Percentiles rank a stretch among this genome's conserved stretches.
Conservation (phyloP, 2,113 vertebrate species). For the Perca fluviatilis region DNA sequence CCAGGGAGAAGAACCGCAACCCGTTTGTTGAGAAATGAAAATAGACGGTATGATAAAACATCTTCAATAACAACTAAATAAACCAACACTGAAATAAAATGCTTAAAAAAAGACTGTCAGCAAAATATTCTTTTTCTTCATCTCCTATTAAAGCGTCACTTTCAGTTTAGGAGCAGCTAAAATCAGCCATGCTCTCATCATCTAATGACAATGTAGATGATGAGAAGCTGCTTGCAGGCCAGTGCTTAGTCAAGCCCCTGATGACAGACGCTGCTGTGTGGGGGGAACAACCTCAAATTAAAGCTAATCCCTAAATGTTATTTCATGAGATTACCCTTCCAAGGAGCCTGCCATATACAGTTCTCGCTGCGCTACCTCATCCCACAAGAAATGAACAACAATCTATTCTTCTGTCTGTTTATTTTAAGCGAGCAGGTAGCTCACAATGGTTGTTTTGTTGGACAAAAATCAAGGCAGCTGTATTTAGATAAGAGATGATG, state of each 20-base stretch:
- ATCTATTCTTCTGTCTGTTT: constrained; percentile 39
- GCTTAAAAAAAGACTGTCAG: too few relatives aligned
- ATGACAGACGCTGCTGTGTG: constrained; percentile 61
- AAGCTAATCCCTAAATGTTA: constrained; percentile 67
- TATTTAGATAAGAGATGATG: constrained; percentile 35
- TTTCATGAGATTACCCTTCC: constrained; percentile 53
- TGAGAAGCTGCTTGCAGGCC: constrained; percentile 43
- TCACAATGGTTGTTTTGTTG: constrained; percentile 57
- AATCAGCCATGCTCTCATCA: constrained; percentile 45
- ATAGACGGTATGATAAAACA: background rate
- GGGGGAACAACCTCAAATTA: constrained; percentile 64
- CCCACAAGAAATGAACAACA: constrained; percentile 41
- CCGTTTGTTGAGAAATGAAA: background rate
- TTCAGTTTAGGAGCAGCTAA: constrained; percentile 20
- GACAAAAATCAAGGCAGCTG: constrained; percentile 22
- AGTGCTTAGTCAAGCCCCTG: constrained; percentile 37
- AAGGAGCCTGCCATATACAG: background rate
- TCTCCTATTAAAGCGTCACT: background rate
- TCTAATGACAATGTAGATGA: constrained; percentile 53
- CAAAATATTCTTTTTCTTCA: background rate
- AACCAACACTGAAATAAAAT: background rate
- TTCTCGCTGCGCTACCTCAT: constrained; percentile 31
- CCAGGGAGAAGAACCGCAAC: background rate
- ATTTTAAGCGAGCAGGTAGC: constrained; percentile 25
- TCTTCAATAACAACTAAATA: background rate